Evolutionary conservation across 2,888 invertebrate genomes (phyloP).

Genomic region (Vesta saturnalis): DNA sequence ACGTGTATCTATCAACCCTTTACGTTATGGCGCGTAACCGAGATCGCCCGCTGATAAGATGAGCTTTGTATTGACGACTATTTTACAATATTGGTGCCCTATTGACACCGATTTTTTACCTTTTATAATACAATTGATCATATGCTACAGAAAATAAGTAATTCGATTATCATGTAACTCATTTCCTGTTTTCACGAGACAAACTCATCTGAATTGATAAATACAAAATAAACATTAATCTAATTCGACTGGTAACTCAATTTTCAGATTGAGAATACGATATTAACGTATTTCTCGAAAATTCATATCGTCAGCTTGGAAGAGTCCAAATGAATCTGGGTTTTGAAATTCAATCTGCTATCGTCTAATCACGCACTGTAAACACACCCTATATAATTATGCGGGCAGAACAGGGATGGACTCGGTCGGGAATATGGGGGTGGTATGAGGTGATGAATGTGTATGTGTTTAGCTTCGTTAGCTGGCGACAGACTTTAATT

Average conservation of each 20-base stretch:
- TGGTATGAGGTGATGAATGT: slow-evolving; percentile 56
- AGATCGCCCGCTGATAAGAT: slow-evolving; percentile 46
- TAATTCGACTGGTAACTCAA: too few relatives aligned
- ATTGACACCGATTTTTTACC: slow-evolving; percentile 51
- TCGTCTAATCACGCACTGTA: slow-evolving; percentile 58
- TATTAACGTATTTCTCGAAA: not conserved
- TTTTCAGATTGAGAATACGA: too few relatives aligned
- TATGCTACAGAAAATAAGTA: too few relatives aligned
- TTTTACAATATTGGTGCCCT: slow-evolving; percentile 51
- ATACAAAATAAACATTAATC: too few relatives aligned
- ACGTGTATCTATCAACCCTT: slow-evolving; percentile 11
- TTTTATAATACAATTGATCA: too few relatives aligned
- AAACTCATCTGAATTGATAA: too few relatives aligned
- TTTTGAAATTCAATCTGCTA: slow-evolving; percentile 52
- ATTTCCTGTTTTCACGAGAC: too few relatives aligned
- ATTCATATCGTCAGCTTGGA: slow-evolving; percentile 26
- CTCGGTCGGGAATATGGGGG: slow-evolving; percentile 42
- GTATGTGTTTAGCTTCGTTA: slow-evolving; percentile 59
- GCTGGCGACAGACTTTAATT: slow-evolving; percentile 61
- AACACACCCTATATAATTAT: slow-evolving; percentile 58
- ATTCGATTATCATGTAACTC: too few relatives aligned
- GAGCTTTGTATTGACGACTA: slow-evolving; percentile 49
- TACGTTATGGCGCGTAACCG: slow-evolving; percentile 32
- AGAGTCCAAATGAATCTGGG: slow-evolving; percentile 48
- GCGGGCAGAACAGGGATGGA: slow-evolving; percentile 51